Percentiles rank a stretch among this genome's conserved stretches.
These are phyloP conservation scores for Ochropleura leucogaster DNA, from an alignment of 2,888 invertebrate species.

Conservation along the genomic window DNA sequence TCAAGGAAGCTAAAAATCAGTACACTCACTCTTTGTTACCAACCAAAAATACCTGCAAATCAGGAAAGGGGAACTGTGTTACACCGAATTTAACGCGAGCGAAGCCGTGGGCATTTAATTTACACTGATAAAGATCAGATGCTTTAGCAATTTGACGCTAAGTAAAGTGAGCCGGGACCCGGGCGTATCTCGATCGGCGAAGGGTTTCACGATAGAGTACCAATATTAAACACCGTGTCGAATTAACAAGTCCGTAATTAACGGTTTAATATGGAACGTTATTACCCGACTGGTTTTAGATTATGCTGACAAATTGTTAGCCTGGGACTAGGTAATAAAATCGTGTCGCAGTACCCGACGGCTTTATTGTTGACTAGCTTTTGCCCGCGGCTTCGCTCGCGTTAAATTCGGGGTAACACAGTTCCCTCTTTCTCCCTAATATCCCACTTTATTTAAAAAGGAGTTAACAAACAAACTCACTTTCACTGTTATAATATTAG, in stretches of 20 bases:
- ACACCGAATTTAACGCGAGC: no score
- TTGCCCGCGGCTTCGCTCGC: no score
- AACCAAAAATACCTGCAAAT: no score
- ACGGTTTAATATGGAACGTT: neutral
- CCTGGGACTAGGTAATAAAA: neutral
- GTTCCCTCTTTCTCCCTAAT: no score
- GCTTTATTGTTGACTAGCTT: neutral
- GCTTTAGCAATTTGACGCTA: conserved; percentile 17
- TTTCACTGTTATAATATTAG: no score
- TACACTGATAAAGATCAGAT: conserved; percentile 16
- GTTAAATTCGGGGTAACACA: no score
- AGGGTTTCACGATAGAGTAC: conserved; percentile 22
- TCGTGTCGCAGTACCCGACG: neutral
- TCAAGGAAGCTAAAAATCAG: no score
- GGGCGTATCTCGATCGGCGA: conserved; percentile 31
- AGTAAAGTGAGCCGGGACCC: conserved; percentile 19
- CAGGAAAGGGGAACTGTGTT: no score
- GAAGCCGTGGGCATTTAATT: conserved; percentile 2
- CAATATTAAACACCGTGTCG: conserved; percentile 2
- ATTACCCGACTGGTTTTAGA: neutral
- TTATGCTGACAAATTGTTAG: neutral
- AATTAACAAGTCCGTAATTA: conserved; percentile 2
- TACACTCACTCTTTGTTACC: no score
- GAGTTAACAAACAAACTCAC: no score
- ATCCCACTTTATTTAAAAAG: no score